Percentiles rank a stretch among this genome's conserved stretches.
Evolutionary conservation across 2,888 invertebrate genomes (phyloP).

Genomic region (Petrolisthes cinctipes): DNA sequence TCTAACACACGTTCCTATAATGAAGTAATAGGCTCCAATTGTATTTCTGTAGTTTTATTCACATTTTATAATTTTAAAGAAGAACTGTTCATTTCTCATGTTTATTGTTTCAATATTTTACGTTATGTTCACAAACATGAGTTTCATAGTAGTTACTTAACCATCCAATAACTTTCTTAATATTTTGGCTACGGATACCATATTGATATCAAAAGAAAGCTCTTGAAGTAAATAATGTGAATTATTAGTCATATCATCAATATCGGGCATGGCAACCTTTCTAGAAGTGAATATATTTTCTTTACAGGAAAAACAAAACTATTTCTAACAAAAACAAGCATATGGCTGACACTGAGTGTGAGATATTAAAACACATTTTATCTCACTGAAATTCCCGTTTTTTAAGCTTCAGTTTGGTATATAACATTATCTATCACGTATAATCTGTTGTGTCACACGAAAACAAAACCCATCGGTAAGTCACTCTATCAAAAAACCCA

Average conservation of each 20-base stretch:
- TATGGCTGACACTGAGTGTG: conserved; percentile 5
- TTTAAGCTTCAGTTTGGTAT: conserved; percentile 1
- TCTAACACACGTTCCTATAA: too few species aligned
- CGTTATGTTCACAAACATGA: background rate
- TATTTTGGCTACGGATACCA: background rate
- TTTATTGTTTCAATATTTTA: background rate
- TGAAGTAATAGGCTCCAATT: background rate
- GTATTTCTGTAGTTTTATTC: conserved; percentile 7
- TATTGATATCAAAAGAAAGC: conserved; percentile 1
- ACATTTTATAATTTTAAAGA: background rate
- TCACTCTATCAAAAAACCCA: background rate
- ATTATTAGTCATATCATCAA: background rate
- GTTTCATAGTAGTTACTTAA: background rate
- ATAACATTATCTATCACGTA: background rate
- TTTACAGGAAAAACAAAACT: background rate
- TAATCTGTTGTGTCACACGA: conserved; percentile 5
- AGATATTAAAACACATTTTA: conserved; percentile 7
- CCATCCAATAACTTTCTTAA: background rate
- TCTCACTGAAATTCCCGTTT: conserved; percentile 1
- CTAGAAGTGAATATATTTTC: background rate
- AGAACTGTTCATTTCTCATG: background rate
- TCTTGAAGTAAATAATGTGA: conserved; percentile 7
- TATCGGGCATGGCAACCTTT: background rate
- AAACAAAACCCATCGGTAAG: background rate
- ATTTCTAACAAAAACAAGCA: conserved; percentile 3